phyloP scores from a whole-genome alignment of 2,888 invertebrate genomes.

The Hypolimnas misippus region DNA sequence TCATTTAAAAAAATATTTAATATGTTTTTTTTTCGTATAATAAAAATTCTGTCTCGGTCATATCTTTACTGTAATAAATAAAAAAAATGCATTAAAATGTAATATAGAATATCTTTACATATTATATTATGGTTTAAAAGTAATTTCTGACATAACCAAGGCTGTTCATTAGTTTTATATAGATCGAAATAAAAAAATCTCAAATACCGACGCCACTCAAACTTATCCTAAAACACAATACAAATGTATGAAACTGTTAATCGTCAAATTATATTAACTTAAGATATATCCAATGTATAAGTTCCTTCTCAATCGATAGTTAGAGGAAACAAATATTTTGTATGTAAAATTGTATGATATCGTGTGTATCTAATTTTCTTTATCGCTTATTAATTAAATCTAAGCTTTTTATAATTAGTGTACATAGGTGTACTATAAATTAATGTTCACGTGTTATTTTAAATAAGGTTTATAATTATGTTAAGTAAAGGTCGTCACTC shows the following conservation, averaged over 20 bases:
- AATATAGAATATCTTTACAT: too few relatives aligned
- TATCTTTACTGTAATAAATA: too few relatives aligned
- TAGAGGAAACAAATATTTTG: not conserved
- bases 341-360: slow-evolving; percentile 31
- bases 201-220: not conserved
- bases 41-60: too few relatives aligned
- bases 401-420: slow-evolving; percentile 10
- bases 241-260: not conserved
- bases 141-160: not conserved
- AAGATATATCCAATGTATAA: slow-evolving; percentile 1
- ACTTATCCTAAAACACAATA: not conserved
- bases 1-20: too few relatives aligned
- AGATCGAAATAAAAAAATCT: not conserved
- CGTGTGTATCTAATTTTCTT: slow-evolving; percentile 14
- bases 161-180: not conserved
- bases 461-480: too few relatives aligned
- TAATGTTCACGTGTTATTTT: too few relatives aligned
- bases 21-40: too few relatives aligned
- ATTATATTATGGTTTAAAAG: too few relatives aligned
- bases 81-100: too few relatives aligned
- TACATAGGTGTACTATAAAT: slow-evolving; percentile 15
- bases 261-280: not conserved
- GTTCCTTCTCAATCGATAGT: not conserved
- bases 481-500: too few relatives aligned
- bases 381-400: slow-evolving; percentile 16